A percentile compares a stretch with the other conserved stretches of the same genome.
Conservation (phyloP, 2,113 vertebrate species). For the Nymphicus hollandicus region DNA sequence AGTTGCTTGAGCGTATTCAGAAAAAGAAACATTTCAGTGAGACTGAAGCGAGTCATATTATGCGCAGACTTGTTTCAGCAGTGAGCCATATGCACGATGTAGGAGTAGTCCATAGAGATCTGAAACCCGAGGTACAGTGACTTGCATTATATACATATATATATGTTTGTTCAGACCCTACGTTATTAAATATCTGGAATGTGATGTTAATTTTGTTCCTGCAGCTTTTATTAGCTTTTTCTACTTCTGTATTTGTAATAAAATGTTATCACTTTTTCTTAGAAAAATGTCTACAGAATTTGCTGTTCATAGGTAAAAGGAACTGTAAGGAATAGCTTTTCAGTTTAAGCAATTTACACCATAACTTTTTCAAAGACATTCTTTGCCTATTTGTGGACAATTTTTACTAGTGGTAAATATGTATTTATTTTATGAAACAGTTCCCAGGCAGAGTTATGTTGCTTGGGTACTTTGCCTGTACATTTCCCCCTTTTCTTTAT, state of each 20-base stretch:
- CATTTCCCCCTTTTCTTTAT: not conserved
- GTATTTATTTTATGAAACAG: not conserved
- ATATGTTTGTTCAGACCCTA: not conserved
- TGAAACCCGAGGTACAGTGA: constrained; percentile 90
- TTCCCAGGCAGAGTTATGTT: not conserved
- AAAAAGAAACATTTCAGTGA: constrained; percentile 95
- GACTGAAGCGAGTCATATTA: constrained; percentile 93
- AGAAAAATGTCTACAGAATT: not conserved
- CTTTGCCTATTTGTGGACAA: not conserved
- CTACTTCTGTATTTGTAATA: not conserved
- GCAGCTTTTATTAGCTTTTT: not conserved
- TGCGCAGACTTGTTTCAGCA: constrained; percentile 92
- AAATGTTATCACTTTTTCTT: not conserved
- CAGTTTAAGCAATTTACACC: not conserved
- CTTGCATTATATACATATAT: not conserved
- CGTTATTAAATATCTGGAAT: not conserved
- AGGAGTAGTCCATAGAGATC: constrained; percentile 93
- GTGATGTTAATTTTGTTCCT: not conserved
- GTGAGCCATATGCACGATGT: constrained; percentile 99
- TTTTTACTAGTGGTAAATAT: not conserved
- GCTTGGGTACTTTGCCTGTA: not conserved
- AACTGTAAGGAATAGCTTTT: not conserved
- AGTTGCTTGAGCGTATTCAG: constrained; percentile 93
- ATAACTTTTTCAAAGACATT: not conserved
- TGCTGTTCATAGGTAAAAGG: not conserved